Evolutionary conservation across 1,140 invertebrate species (phyloP).

Genomic region (Stenopsyche tienmushanensis): DNA sequence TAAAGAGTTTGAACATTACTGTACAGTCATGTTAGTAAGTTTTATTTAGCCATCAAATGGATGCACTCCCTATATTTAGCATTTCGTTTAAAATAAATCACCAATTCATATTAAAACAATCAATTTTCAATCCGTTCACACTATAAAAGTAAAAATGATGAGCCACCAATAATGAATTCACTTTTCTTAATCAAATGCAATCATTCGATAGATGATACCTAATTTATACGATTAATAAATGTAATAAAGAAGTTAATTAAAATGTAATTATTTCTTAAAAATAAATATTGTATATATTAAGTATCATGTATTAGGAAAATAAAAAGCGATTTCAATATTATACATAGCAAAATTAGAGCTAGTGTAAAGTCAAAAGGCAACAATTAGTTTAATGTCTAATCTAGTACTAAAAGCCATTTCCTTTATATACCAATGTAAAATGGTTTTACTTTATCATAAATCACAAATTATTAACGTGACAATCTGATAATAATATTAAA

Average conservation of each 20-base stretch:
- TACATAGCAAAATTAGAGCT: slow-evolving; percentile 13
- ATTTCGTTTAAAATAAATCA: no score
- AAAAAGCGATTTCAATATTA: slow-evolving; percentile 19
- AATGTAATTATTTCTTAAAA: background rate
- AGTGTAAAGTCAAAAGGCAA: slow-evolving; percentile 8
- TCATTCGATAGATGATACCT: no score
- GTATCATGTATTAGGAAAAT: slow-evolving; percentile 17
- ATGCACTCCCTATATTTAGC: no score
- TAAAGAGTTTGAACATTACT: no score
- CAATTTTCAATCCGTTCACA: no score
- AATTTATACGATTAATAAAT: no score
- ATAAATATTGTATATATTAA: slow-evolving; percentile 1
- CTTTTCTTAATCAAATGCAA: no score
- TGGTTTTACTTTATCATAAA: background rate
- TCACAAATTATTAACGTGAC: background rate
- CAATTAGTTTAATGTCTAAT: slow-evolving; percentile 1
- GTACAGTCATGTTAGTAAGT: no score
- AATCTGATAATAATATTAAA: background rate
- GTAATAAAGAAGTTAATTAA: no score
- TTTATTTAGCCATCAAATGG: no score
- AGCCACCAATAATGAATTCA: slow-evolving; percentile 11
- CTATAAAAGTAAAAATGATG: background rate
- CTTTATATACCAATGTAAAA: no score
- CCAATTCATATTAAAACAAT: no score
- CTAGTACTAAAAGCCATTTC: background rate